Evolutionary conservation across 2,888 invertebrate species (phyloP).

Genomic region (Actias luna): DNA sequence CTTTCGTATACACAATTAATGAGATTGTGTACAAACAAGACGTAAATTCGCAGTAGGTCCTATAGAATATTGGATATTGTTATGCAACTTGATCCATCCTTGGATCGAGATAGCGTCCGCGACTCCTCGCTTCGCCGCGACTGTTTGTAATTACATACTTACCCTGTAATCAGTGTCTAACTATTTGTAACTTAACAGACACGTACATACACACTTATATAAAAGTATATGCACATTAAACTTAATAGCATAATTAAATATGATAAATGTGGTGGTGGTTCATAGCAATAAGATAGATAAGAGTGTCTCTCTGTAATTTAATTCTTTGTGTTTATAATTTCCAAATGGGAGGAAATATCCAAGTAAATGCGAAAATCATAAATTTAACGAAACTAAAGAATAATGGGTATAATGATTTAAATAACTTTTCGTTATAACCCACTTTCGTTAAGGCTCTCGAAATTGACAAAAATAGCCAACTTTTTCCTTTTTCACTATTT

Average conservation of each 20-base stretch:
- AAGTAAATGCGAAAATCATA: too few species aligned
- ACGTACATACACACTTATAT: not conserved
- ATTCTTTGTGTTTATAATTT: not conserved
- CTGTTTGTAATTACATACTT: slow-evolving; percentile 63
- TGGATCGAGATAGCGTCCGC: slow-evolving; percentile 38
- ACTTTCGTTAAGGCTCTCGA: too few species aligned
- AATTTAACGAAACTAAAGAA: too few species aligned
- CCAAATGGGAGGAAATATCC: not conserved
- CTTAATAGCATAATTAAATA: not conserved
- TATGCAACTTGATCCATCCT: slow-evolving; percentile 62
- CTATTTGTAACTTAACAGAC: not conserved
- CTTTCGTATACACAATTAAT: slow-evolving; percentile 48
- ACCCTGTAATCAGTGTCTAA: not conserved
- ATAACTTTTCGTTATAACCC: too few species aligned
- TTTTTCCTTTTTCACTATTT: too few species aligned
- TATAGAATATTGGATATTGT: slow-evolving; percentile 50
- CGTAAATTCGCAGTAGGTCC: slow-evolving; percentile 27
- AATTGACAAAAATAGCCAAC: too few species aligned
- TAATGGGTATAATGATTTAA: too few species aligned
- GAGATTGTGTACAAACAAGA: slow-evolving; percentile 63
- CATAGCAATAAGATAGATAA: too few species aligned
- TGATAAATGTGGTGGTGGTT: too few species aligned
- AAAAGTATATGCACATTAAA: not conserved
- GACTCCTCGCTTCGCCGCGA: slow-evolving; percentile 16
- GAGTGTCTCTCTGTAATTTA: not conserved